phyloP scores from a whole-genome alignment of 2,113 vertebrate genomes.

The Corythornis cristatus region DNA sequence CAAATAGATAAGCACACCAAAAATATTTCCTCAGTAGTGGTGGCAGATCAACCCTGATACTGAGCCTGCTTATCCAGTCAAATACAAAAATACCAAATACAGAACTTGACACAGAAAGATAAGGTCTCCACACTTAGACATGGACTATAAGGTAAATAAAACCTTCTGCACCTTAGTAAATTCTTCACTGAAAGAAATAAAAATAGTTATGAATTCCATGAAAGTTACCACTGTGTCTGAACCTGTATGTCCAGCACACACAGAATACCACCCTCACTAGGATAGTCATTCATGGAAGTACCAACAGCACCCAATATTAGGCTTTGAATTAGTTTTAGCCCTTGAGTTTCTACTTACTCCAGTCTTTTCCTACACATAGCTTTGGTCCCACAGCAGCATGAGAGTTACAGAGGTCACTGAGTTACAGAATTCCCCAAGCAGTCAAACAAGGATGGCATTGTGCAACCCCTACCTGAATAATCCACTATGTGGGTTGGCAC shows the following conservation, averaged over 20 bases:
- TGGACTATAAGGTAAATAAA: background rate
- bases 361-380: background rate
- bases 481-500: slow-evolving; percentile 99
- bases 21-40: background rate
- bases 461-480: slow-evolving; percentile 87
- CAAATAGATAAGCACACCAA: background rate
- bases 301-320: background rate
- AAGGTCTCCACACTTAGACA: background rate
- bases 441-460: background rate
- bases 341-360: background rate
- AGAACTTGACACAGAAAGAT: background rate
- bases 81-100: background rate
- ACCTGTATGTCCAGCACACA: background rate
- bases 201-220: background rate
- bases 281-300: background rate
- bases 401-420: background rate
- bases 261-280: background rate
- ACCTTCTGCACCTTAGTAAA: background rate
- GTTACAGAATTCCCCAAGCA: background rate
- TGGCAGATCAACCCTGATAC: background rate
- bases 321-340: background rate
- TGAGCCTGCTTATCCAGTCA: background rate
- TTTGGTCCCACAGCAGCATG: background rate
- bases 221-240: background rate
- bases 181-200: background rate